Percentiles rank a stretch among this genome's conserved stretches.
These are phyloP conservation scores for Fistularia tabacaria DNA, from an alignment of 2,797 vertebrate species.

Conservation along the genomic window DNA sequence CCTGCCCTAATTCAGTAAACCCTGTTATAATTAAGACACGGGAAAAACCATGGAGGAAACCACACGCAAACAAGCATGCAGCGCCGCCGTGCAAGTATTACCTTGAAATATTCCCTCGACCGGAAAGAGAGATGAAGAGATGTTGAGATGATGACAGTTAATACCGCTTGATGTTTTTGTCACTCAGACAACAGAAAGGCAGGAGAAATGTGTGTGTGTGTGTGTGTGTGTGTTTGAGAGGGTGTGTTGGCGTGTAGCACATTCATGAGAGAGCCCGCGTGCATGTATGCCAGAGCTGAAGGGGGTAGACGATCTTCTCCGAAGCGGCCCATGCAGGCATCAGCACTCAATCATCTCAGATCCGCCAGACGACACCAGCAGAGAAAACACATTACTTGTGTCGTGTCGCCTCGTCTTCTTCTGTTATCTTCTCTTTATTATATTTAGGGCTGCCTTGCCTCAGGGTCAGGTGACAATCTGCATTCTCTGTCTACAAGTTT, in stretches of 20 bases:
- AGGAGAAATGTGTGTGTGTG: slow-evolving; percentile 7
- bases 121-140: slow-evolving; percentile 49
- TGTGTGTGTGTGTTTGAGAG: slow-evolving; percentile 23
- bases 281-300: slow-evolving; percentile 25
- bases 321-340: slow-evolving; percentile 71
- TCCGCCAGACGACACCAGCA: slow-evolving; percentile 77
- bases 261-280: slow-evolving; percentile 1
- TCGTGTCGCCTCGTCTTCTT: slow-evolving; percentile 67
- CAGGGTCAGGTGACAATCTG: slow-evolving; percentile 77
- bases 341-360: slow-evolving; percentile 74
- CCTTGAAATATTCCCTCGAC: slow-evolving; percentile 54
- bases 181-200: slow-evolving; percentile 46
- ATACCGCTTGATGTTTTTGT: slow-evolving; percentile 62
- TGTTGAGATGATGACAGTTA: slow-evolving; percentile 59
- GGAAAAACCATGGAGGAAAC: slow-evolving; percentile 27
- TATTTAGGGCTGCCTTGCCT: slow-evolving; percentile 76
- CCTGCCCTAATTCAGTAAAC: slow-evolving; percentile 71
- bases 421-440: slow-evolving; percentile 76
- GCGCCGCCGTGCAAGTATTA: slow-evolving; percentile 35
- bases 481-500: slow-evolving; percentile 72
- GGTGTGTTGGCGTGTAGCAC: slow-evolving; percentile 26
- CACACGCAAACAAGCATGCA: slow-evolving; percentile 7
- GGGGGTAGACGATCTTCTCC: slow-evolving; percentile 62
- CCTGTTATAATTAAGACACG: slow-evolving; percentile 66
- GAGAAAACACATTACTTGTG: slow-evolving; percentile 77